Evolutionary conservation across 1,140 invertebrate species (phyloP), one percentile per base, ranked within the genome.

Genomic region (Drosophila novamexicana): DNA sequence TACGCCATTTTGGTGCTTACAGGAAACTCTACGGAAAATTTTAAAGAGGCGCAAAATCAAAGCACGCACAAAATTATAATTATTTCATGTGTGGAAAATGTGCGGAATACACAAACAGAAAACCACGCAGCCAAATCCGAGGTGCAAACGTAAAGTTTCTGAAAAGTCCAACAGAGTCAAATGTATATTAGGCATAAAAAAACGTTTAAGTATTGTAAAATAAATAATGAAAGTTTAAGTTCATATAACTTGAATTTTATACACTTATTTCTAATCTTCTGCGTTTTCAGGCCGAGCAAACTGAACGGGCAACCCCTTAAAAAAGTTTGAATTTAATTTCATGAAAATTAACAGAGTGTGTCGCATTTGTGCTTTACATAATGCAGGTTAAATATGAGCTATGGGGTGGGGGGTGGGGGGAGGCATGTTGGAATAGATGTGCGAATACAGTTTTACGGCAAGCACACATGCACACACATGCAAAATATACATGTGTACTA

Each of bases 61-160:
- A 86, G 84, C 83, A 86, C 83, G 83, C 84, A 89, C 83, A 56
- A 86, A 83, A 86, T 89, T 86, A 83, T 86, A 86, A 86, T 86
- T 86, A 86, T 82, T 88, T 86, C 81, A 86, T 86, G 79, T 70
- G 72, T 82, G 79, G 76, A 82, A 86, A 88, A 79, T 88, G 83
- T 68, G 82, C 67, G 72, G 83, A 75, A 86, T 82, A 82, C 76
- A 66, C 77, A 88, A 86, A 74, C 53, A 74, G 79, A 64, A 74
- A 74, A 16, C 69, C 50, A 58, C 81, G 49, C 49, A 58, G 50
- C 49, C 36, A 47, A 66, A 64, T 40, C 34, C 81, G 81, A 82
- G 79, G 64, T n/a, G 42, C 12, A 59, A 0, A 6, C 2, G n/a
- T 10, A 12, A 3, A 76, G 47, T 79, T 75, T 16, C 6, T 37